Base-by-base conservation (phyloP, 2,888 invertebrate genomes). In the Timema podura region DNA sequence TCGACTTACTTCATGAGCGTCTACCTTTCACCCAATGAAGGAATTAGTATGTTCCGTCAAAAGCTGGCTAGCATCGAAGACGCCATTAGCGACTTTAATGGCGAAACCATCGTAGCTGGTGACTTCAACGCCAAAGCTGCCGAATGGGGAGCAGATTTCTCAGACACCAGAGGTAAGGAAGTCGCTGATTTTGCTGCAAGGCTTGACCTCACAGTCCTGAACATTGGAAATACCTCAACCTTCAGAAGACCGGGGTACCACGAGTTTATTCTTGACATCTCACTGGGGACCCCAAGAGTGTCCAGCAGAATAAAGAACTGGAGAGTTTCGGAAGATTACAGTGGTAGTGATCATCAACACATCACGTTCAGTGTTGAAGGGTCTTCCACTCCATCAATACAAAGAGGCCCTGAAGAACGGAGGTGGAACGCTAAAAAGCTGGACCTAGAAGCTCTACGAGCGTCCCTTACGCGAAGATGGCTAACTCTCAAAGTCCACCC, bases 331-430 rank as follows among this genome's bases (percentile, higher is more conserved):
- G 51, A 51, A 51, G 51, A 51, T 2, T 30, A 30, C 51, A 51
- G 51, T 51, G 51, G 51, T 51, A 51, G 51, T 3, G 51, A 51
- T n/a, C 51, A 51, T n/a, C 51, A 51, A 51, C 11, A 51, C n/a
- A 13, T 30, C 30, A 30, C 30, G 3, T 30, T 30, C 30, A 30
- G 30, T 30, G 30, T 30, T 30, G 30, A 30, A 30, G 30, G 1
- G 30, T 3, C 30, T 30, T 30, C 3, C 30, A 30, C 30, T 30
- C 30, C 30, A 30, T 1, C 1, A 30, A 30, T 3, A 3, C 30
- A 30, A 30, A 30, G 3, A 30, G 30, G 30, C 30, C 30, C 30
- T 30, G 30, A 30, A 30, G 30, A 30, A 30, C 30, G 30, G 30
- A 30, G 30, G 30, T 30, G 30, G 30, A 30, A 30, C 30, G 30